A percentile compares a stretch with the other conserved stretches of the same genome.
Evolutionary conservation across 2,113 vertebrate genomes (phyloP).

Genomic region (Thalassarche chlororhynchos): DNA sequence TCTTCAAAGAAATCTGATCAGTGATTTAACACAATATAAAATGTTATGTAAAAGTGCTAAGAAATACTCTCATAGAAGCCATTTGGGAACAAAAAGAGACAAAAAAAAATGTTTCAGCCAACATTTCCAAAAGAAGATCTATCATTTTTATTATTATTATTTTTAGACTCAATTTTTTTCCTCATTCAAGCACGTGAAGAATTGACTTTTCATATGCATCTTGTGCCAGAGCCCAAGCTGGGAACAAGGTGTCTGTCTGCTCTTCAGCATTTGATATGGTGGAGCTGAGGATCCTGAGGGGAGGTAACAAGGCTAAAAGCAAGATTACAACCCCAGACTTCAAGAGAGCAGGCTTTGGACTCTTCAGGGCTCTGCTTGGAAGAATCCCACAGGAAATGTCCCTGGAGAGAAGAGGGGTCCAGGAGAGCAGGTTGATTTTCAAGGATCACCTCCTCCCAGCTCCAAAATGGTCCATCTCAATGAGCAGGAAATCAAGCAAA

Average conservation of each 20-base stretch:
- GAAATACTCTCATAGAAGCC: slow-evolving; percentile 32
- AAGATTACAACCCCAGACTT: background rate
- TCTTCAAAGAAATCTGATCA: slow-evolving; percentile 55
- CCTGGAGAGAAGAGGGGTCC: background rate
- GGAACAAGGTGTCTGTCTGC: background rate
- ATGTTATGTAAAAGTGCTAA: slow-evolving; percentile 49
- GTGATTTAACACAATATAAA: slow-evolving; percentile 56
- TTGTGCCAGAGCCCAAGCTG: background rate
- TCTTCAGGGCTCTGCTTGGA: background rate
- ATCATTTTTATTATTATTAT: slow-evolving; percentile 38
- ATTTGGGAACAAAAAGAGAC: slow-evolving; percentile 24
- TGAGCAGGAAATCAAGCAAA: background rate
- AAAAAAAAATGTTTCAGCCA: slow-evolving; percentile 31
- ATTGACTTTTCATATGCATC: background rate
- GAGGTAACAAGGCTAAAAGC: background rate
- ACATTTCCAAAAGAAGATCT: slow-evolving; percentile 1
- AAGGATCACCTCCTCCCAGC: background rate
- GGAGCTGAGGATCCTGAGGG: background rate
- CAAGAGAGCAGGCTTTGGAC: background rate
- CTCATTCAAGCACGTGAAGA: background rate
- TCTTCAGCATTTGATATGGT: background rate
- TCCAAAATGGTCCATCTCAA: background rate
- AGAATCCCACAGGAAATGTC: background rate
- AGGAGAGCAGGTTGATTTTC: background rate
- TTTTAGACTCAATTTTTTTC: background rate